Evolutionary conservation across 1,140 invertebrate genomes (phyloP).

Genomic region (Hirudo medicinalis): DNA sequence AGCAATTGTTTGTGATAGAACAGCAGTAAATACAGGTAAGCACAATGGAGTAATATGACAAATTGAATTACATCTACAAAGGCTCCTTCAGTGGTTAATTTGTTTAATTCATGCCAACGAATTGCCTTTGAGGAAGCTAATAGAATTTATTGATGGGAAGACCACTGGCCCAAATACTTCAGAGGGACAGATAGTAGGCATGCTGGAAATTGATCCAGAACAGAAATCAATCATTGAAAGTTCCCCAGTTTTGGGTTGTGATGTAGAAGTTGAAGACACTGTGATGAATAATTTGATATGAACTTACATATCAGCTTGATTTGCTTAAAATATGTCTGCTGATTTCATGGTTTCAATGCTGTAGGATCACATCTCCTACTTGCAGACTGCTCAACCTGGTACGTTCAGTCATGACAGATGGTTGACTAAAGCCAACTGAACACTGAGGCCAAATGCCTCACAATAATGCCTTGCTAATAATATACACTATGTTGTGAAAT

Average conservation of each 20-base stretch:
- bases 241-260: not conserved
- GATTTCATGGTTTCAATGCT: slow-evolving; percentile 3
- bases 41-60: slow-evolving; percentile 4
- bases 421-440: slow-evolving; percentile 6
- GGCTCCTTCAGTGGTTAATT: slow-evolving; percentile 2
- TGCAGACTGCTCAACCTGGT: slow-evolving; percentile 5
- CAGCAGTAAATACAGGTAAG: slow-evolving; percentile 1
- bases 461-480: not conserved
- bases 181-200: slow-evolving; percentile 8
- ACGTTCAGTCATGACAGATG: not conserved
- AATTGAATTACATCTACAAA: slow-evolving; percentile 7
- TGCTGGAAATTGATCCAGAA: slow-evolving; percentile 1
- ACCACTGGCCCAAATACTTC: slow-evolving; percentile 5
- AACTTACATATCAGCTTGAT: not conserved
- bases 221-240: not conserved
- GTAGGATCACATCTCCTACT: slow-evolving; percentile 6
- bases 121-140: slow-evolving; percentile 6
- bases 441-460: not conserved
- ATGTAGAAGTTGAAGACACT: not conserved
- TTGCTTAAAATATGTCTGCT: slow-evolving; percentile 9
- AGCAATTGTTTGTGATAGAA: slow-evolving; percentile 6
- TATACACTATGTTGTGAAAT: slow-evolving; percentile 4
- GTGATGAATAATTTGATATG: slow-evolving; percentile 9
- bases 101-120: slow-evolving; percentile 4
- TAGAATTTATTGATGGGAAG: slow-evolving; percentile 7